A percentile compares a stretch with the other conserved stretches of the same genome.
Evolutionary conservation across 2,888 invertebrate species (phyloP).

Genomic region (Caradrina kadenii): DNA sequence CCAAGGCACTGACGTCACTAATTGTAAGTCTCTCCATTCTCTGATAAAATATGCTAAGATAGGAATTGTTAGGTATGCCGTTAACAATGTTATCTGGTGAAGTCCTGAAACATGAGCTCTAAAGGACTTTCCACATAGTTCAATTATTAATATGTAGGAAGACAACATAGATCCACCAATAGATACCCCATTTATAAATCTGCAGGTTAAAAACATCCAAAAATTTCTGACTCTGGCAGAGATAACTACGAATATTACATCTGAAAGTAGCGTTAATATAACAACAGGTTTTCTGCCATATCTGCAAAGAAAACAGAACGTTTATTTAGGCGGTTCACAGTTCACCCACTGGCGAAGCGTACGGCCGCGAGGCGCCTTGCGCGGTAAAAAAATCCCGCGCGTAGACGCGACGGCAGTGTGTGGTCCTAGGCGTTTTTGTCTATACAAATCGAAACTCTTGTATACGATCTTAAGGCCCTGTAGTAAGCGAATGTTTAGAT

Average conservation of each 20-base stretch:
- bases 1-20: constrained; percentile 89
- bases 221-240: constrained; percentile 90
- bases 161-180: constrained; percentile 92
- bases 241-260: constrained; percentile 88
- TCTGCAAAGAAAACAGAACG: constrained; percentile 19
- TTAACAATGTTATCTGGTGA: constrained; percentile 88
- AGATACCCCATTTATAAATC: constrained; percentile 91
- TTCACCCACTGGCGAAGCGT: too few species aligned
- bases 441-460: too few species aligned
- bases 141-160: constrained; percentile 91
- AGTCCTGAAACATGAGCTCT: constrained; percentile 89
- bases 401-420: too few species aligned
- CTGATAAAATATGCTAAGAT: constrained; percentile 91
- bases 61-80: constrained; percentile 89
- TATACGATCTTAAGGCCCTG: too few species aligned
- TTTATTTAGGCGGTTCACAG: too few species aligned
- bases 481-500: too few species aligned
- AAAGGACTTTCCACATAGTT: constrained; percentile 90
- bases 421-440: too few species aligned
- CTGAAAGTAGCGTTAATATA: constrained; percentile 87
- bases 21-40: constrained; percentile 91
- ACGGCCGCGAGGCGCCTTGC: too few species aligned
- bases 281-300: constrained; percentile 30
- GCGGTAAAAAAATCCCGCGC: too few species aligned
- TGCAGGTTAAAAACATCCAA: constrained; percentile 90